Evolutionary conservation across 2,888 invertebrate species (phyloP).

Genomic region (Vesta saturnalis): DNA sequence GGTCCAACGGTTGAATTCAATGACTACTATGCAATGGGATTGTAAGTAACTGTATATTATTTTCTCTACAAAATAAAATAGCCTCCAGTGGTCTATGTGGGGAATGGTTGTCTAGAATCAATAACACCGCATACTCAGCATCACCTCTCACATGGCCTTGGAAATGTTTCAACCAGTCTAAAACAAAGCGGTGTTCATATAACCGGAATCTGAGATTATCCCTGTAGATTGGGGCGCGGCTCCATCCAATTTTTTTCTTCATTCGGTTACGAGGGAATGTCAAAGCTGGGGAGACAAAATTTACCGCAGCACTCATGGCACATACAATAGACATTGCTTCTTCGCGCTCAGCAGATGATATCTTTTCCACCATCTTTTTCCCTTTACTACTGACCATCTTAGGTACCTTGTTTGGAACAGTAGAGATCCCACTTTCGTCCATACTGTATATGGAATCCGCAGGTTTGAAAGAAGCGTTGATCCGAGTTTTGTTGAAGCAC

Average conservation of each 20-base stretch:
- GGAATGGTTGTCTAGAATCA: slow-evolving; percentile 3
- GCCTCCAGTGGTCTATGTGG: slow-evolving; percentile 10
- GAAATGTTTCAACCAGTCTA: not conserved
- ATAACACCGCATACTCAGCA: not conserved
- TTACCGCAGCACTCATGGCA: no score
- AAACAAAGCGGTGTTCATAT: not conserved
- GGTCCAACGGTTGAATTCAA: no score
- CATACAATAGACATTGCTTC: no score
- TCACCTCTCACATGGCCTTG: no score
- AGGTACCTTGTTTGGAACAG: slow-evolving; percentile 1
- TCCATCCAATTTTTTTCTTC: slow-evolving; percentile 1
- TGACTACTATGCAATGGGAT: no score
- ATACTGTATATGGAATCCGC: not conserved
- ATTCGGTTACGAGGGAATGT: no score
- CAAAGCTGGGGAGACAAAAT: no score
- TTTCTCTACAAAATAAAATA: slow-evolving; percentile 9
- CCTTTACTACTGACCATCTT: slow-evolving; percentile 1
- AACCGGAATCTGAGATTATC: slow-evolving; percentile 1
- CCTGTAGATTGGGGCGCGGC: not conserved
- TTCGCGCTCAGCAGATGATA: no score
- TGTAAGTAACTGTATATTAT: no score
- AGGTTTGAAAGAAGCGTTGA: not conserved
- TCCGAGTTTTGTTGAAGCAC: no score
- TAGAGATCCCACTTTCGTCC: slow-evolving; percentile 4
- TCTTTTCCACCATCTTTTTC: slow-evolving; percentile 6